A percentile compares a stretch with the other conserved stretches of the same genome.
Evolutionary conservation across 2,113 vertebrate genomes (phyloP).

Genomic region (Ammospiza caudacuta): DNA sequence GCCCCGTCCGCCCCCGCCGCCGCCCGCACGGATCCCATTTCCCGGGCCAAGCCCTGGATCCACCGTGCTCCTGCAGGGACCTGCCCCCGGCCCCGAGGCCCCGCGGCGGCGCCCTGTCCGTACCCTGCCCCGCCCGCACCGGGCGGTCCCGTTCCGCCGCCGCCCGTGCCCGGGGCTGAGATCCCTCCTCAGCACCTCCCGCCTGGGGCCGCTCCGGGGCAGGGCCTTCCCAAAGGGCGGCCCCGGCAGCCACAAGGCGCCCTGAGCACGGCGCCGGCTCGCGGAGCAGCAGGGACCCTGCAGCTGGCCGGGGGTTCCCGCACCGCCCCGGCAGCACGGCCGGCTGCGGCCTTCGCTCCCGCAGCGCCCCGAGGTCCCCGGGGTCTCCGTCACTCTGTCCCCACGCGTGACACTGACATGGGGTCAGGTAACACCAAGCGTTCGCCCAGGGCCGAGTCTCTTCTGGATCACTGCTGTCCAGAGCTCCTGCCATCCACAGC

Average conservation of each 20-base stretch:
- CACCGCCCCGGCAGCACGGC: background rate
- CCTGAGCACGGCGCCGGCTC: background rate
- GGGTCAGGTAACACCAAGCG: background rate
- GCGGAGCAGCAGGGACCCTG: background rate
- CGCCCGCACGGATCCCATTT: background rate
- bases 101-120: background rate
- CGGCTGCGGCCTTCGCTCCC: background rate
- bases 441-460: rapidly evolving
- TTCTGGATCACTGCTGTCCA: background rate
- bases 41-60: background rate
- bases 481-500: background rate
- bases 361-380: background rate
- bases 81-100: background rate
- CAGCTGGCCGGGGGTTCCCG: no score
- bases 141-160: background rate
- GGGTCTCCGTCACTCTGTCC: background rate
- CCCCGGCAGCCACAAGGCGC: background rate
- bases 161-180: background rate
- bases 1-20: background rate
- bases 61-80: background rate
- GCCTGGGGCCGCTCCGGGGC: background rate
- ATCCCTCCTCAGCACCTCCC: background rate
- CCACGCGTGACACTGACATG: background rate
- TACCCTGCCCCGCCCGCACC: background rate
- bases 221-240: background rate